phyloP scores from a whole-genome alignment of 2,888 invertebrate genomes.

The Malacosoma neustria region DNA sequence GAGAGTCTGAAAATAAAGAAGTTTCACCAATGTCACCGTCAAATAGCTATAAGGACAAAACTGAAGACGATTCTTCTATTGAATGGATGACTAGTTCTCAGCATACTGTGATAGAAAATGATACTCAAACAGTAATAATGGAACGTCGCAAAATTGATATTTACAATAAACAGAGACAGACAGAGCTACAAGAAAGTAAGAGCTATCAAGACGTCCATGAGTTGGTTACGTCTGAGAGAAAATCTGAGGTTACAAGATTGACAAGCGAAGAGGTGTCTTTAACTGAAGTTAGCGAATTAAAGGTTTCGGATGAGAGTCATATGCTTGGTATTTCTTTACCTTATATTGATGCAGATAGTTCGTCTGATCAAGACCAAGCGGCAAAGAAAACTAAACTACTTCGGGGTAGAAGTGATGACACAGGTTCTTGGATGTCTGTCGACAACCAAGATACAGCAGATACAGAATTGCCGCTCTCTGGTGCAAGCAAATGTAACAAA shows the following conservation, averaged over 20 bases:
- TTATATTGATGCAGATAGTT: constrained; percentile 71
- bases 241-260: constrained; percentile 63
- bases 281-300: constrained; percentile 78
- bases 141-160: constrained; percentile 77
- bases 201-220: constrained; percentile 51
- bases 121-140: constrained; percentile 77
- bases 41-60: constrained; percentile 56
- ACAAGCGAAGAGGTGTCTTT: constrained; percentile 81
- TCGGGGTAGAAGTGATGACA: constrained; percentile 79
- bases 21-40: constrained; percentile 45
- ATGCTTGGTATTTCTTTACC: constrained; percentile 65
- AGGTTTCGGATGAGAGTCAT: constrained; percentile 66
- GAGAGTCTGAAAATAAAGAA: constrained; percentile 20
- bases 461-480: constrained; percentile 73
- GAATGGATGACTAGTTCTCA: constrained; percentile 65
- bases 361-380: constrained; percentile 60
- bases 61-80: constrained; percentile 63
- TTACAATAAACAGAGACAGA: constrained; percentile 71
- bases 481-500: constrained; percentile 41
- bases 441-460: constrained; percentile 81
- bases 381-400: constrained; percentile 36
- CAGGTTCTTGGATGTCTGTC: constrained; percentile 79
- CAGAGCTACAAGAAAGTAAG: constrained; percentile 54
- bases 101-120: constrained; percentile 62
- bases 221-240: constrained; percentile 45